A percentile compares a stretch with the other conserved stretches of the same genome.
Evolutionary conservation across 2,113 vertebrate genomes (phyloP).

Genomic region (Halichoeres trimaculatus): DNA sequence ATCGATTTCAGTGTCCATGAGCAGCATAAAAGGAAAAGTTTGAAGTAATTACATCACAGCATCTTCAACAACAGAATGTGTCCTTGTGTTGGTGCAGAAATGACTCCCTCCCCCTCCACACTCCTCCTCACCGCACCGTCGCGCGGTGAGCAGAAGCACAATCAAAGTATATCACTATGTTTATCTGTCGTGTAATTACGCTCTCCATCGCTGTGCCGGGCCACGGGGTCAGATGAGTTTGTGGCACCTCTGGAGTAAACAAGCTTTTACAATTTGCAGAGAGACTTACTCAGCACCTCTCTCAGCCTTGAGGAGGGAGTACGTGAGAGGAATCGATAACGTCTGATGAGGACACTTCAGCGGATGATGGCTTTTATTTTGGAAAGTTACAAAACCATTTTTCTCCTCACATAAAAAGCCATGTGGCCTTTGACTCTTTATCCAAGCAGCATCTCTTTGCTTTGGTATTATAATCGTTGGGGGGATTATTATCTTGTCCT

Average conservation of each 20-base stretch:
- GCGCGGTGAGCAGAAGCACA: not conserved
- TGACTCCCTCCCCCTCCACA: conserved; percentile 1
- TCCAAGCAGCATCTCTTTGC: conserved; percentile 24
- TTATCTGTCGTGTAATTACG: conserved; percentile 68
- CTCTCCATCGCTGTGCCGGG: conserved; percentile 41
- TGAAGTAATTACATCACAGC: not conserved
- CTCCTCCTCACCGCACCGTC: not conserved
- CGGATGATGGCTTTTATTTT: conserved; percentile 6
- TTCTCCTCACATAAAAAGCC: conserved; percentile 18
- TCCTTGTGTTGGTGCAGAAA: conserved; percentile 1
- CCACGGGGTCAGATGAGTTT: conserved; percentile 61
- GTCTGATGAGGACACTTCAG: conserved; percentile 31
- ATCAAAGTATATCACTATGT: conserved; percentile 25
- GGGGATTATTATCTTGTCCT: conserved; percentile 45
- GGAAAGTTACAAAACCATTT: conserved; percentile 14
- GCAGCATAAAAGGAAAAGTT: not conserved
- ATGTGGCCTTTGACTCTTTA: conserved; percentile 32
- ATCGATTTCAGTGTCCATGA: not conserved
- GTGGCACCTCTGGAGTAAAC: conserved; percentile 67
- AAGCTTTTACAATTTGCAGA: conserved; percentile 62
- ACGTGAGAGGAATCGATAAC: conserved; percentile 55
- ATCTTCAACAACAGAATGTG: conserved; percentile 13
- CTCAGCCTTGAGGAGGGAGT: conserved; percentile 45
- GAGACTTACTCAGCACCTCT: conserved; percentile 65
- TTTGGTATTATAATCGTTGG: conserved; percentile 18